Base-by-base conservation (phyloP, 2,113 vertebrate species). In the Dromas ardeola region DNA sequence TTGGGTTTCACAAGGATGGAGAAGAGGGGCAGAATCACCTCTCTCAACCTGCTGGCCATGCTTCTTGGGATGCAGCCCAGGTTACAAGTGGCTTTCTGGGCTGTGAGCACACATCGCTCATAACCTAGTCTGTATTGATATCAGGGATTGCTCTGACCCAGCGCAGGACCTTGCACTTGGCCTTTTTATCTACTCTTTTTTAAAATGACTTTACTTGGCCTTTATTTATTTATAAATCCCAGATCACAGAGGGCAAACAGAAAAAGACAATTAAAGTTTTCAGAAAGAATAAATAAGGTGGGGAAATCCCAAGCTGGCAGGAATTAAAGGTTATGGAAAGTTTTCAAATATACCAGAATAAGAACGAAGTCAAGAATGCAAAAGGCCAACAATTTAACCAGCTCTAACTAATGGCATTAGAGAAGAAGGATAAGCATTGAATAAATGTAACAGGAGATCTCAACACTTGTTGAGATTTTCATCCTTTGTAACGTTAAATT, bases 1-100 rank as follows among this genome's bases (percentile, higher is more conserved):
- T 13, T n/a, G 25, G 7, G 10, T 36, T n/a, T 61, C 7, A 40
- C 0, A 1, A 55, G 10, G 32, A 21, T 2, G 3, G 14, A 67
- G 8, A 3, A 50, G 11, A 65, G 2, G 10, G 29, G n/a, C 2
- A 70, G 15, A 77, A 58, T 40, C 36, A 8, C 15, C 5, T 58
- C 36, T 16, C 11, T 55, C 3, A 1, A 27, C 7, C 76, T 40
- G 22, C 2, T 30, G 32, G 15, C 9, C 16, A 34, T 3, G 1
- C 2, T 77, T 12, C 26, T 76, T 49, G 34, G 10, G 6, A 27
- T 10, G 15, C 38, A 72, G 25, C 25, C 21, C 4, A 25, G 10
- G 26, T 13, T 5, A 38, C 3, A 2, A 6, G 4, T 59, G 43
- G 6, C 5, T 26, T 83, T 78, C 29, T 47, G 84, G 12, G 14